phyloP scores from a whole-genome alignment of 2,888 invertebrate genomes.

The Acronicta alni region DNA sequence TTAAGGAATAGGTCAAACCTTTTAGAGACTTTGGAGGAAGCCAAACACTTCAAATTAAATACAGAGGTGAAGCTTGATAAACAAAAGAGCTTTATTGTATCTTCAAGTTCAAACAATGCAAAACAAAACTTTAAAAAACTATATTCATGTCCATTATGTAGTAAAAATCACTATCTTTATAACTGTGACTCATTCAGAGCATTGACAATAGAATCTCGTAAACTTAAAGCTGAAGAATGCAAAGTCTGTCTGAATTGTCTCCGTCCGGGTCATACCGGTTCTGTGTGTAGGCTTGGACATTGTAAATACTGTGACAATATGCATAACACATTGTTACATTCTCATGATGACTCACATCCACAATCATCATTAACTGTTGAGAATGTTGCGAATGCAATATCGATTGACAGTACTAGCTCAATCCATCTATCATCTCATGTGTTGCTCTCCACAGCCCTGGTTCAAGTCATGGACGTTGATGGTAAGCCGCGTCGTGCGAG shows the following conservation, averaged over 20 bases:
- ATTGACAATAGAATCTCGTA: neutral
- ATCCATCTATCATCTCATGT: neutral
- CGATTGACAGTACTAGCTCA: neutral
- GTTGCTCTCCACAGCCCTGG: slow-evolving; percentile 11
- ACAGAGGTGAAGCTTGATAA: neutral
- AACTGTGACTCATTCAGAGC: neutral
- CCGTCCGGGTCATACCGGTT: neutral
- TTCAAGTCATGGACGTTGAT: slow-evolving; percentile 2
- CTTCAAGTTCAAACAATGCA: neutral
- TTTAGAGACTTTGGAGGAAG: neutral
- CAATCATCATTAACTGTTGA: neutral
- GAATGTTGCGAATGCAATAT: neutral
- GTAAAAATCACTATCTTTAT: neutral
- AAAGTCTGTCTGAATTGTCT: neutral
- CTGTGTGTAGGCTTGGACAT: neutral
- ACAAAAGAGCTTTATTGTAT: neutral
- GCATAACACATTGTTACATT: neutral
- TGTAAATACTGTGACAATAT: neutral
- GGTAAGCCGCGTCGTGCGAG: neutral
- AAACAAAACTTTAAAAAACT: neutral
- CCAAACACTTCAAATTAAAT: neutral
- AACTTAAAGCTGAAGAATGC: neutral
- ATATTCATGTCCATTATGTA: neutral
- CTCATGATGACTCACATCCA: neutral
- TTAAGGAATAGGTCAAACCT: slow-evolving; percentile 1